Base-by-base conservation (phyloP, 2,888 invertebrate species). In the Polylopha cassiicola region DNA sequence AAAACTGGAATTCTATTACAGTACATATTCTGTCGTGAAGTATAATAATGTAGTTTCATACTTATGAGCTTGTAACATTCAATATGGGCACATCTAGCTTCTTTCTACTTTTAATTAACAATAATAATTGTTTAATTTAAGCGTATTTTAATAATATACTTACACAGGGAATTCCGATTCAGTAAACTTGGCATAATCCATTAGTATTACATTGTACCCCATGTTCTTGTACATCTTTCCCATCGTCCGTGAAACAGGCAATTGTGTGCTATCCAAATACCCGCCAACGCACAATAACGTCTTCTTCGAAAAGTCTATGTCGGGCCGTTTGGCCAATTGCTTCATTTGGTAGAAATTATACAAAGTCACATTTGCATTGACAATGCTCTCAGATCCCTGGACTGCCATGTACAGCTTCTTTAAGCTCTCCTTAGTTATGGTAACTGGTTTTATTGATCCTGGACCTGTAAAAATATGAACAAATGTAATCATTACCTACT, bases 41-140 rank as follows among this genome's bases (percentile, higher is more conserved):
- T n/a, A n/a, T n/a, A n/a, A n/a, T n/a, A n/a, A n/a, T n/a, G n/a
- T n/a, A n/a, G n/a, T n/a, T n/a, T n/a, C n/a, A n/a, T n/a, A n/a
- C n/a, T n/a, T n/a, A n/a, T n/a, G n/a, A n/a, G n/a, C n/a, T n/a
- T n/a, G n/a, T n/a, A n/a, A n/a, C n/a, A n/a, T n/a, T n/a, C n/a
- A n/a, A n/a, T n/a, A n/a, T n/a, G n/a, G n/a, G n/a, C n/a, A n/a
- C n/a, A n/a, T n/a, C n/a, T 0, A 75, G 39, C 4, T 51, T 63
- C 36, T 74, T 71, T 78, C 58, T 1, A 79, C 46, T 0, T 79
- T 79, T 0, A 52, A 33, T 4, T 53, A n/a, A n/a, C 47, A 0
- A 65, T 64, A 0, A 78, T 59, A 6, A 60, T 61, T n/a, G n/a
- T n/a, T n/a, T n/a, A n/a, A n/a, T n/a, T n/a, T n/a, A n/a, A n/a